Evolutionary conservation across 2,888 invertebrate species (phyloP), one percentile per base, ranked within the genome.

Genomic region (Ectemnius cavifrons): DNA sequence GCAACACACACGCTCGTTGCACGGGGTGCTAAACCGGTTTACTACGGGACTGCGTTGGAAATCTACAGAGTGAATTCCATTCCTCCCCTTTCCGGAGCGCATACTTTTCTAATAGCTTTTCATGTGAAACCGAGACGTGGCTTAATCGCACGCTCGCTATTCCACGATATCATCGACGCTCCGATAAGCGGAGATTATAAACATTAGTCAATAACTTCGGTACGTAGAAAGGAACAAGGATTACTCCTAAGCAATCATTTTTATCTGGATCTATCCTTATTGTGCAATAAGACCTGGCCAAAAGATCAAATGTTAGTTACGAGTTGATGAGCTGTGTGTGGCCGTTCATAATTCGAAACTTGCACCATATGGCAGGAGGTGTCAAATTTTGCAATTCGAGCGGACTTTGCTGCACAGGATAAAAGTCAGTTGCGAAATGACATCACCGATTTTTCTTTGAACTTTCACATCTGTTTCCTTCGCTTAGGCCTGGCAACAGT

Each of bases 391-490:
- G 37, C 37, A 37, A 37, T 6, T 37, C 8, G 37, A 37, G 37
- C 8, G 37, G 52, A 61, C 18, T 6, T 67, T 8, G 63, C 45
- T 59, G 8, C 14, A 59, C 11, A 20, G 3, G 46, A 56, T 20
- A 47, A 62, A 61, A 28, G 20, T 27, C 37, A 71, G 68, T 65
- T 45, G 49, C 18, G 45, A 63, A 75, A 66, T 68, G 59, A 65
- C 69, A 70, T 81, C 71, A 58, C 60, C 69, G 57, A 73, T 70
- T 77, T 75, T 82, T 71, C 78, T 79, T 78, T 85, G 67, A 84
- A 89, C 88, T 88, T 87, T 88, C 85, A 85, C 87, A 84, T 88
- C 84, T 80, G 80, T 79, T 84, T 79, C 81, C 81, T 78, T 62
- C 68, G 52, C 37, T 6, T 16, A 68, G 27, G 65, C 49, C 37